Evolutionary conservation across 2,888 invertebrate genomes (phyloP).

Genomic region (Aporophyla lueneburgensis): DNA sequence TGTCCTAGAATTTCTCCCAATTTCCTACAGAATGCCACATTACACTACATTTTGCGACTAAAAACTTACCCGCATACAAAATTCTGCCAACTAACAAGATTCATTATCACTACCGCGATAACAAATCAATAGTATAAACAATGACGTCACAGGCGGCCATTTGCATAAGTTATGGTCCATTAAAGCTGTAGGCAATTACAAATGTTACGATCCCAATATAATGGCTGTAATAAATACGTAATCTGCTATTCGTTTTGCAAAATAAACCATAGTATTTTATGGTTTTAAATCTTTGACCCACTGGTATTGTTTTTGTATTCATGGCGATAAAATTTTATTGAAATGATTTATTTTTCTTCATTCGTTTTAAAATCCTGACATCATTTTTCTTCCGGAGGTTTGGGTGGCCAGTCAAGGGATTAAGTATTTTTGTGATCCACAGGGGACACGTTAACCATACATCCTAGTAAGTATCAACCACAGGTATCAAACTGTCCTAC

Average conservation of each 20-base stretch:
- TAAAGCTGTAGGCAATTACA: conserved; percentile 59
- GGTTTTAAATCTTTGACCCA: conserved; percentile 49
- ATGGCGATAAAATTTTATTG: conserved; percentile 21
- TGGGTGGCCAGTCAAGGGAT: background rate
- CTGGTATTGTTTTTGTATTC: conserved; percentile 32
- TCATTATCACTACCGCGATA: conserved; percentile 33
- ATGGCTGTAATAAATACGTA: conserved; percentile 42
- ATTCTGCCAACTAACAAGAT: background rate
- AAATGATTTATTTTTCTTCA: background rate
- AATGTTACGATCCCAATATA: conserved; percentile 56
- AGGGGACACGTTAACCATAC: no score
- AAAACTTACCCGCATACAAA: background rate
- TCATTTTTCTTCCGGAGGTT: background rate
- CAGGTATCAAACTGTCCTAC: background rate
- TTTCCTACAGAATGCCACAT: background rate
- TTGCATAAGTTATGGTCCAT: conserved; percentile 61
- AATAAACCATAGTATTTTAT: conserved; percentile 53
- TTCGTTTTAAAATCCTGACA: background rate
- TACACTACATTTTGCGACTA: background rate
- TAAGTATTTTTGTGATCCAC: background rate
- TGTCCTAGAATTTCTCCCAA: background rate
- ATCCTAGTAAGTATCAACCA: background rate
- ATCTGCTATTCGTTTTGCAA: conserved; percentile 57
- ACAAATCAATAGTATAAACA: conserved; percentile 46
- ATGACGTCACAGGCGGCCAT: conserved; percentile 47